Evolutionary conservation across 2,888 invertebrate species (phyloP).

Genomic region (Thymelicus acteon): DNA sequence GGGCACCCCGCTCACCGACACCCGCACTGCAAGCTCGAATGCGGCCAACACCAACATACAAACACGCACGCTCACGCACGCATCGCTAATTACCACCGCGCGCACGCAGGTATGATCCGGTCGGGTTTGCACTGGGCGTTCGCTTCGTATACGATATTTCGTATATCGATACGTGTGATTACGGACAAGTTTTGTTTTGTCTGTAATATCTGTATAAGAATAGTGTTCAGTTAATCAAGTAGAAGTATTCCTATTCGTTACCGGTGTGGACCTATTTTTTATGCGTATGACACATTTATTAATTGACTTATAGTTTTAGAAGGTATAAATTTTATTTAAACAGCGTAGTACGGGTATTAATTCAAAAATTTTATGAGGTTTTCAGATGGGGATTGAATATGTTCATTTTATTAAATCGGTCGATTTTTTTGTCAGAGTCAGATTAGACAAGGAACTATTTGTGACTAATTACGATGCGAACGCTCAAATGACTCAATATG

Average conservation of each 20-base stretch:
- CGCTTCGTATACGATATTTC: constrained; percentile 35
- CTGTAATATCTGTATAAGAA: too few species aligned
- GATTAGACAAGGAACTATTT: too few species aligned
- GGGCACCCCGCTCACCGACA: constrained; percentile 90
- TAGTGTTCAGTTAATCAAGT: too few species aligned
- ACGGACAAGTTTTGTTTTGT: not conserved
- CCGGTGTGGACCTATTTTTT: too few species aligned
- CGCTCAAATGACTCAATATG: constrained; percentile 60
- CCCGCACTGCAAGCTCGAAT: constrained; percentile 85
- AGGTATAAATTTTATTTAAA: too few species aligned
- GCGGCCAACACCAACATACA: constrained; percentile 79
- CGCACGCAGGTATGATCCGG: constrained; percentile 74
- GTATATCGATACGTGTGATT: not conserved
- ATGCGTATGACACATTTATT: too few species aligned
- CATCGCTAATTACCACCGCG: constrained; percentile 83
- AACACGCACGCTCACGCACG: constrained; percentile 81
- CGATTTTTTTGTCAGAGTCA: too few species aligned
- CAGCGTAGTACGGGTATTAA: too few species aligned
- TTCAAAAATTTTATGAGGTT: too few species aligned
- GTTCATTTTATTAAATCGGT: too few species aligned
- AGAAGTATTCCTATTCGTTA: not conserved
- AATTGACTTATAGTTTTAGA: too few species aligned
- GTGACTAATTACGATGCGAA: constrained; percentile 53
- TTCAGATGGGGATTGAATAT: too few species aligned
- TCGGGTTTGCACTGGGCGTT: constrained; percentile 13